A percentile compares a stretch with the other conserved stretches of the same genome.
These are phyloP conservation scores for Eristalis intricaria DNA, from an alignment of 2,888 invertebrate species.

Conservation along the genomic window DNA sequence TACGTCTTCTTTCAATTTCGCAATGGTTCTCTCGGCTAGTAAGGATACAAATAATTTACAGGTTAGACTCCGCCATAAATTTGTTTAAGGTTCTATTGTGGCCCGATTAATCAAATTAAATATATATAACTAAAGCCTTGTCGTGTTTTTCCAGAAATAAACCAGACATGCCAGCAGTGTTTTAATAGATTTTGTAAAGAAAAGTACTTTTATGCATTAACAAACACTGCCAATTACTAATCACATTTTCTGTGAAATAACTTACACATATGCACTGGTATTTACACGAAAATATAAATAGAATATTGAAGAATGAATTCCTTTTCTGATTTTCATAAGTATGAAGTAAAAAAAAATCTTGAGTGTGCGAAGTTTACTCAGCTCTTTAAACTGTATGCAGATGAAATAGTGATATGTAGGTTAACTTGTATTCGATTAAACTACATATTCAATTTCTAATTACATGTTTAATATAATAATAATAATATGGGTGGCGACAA, in stretches of 20 bases:
- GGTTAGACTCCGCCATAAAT: no score
- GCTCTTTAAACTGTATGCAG: no score
- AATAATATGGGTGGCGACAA: no score
- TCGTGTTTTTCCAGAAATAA: no score
- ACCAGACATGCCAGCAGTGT: neutral
- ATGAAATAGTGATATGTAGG: neutral
- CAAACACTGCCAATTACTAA: neutral
- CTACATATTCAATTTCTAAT: no score
- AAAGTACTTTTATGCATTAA: neutral
- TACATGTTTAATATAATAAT: no score
- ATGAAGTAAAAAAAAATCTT: neutral
- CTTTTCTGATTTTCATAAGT: neutral
- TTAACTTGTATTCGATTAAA: no score
- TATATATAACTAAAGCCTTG: neutral
- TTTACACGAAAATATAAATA: neutral
- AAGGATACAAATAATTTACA: slow-evolving; percentile 73
- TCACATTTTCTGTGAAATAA: neutral
- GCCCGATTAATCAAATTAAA: slow-evolving; percentile 7
- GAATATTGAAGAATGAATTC: neutral
- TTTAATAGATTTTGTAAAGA: neutral
- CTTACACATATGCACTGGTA: neutral
- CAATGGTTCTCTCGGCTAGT: slow-evolving; percentile 98
- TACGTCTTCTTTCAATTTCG: slow-evolving; percentile 98
- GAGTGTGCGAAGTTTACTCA: neutral
- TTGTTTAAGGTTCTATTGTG: no score